Conservation (phyloP, 2,113 vertebrate species). For the Cinclus cinclus region DNA sequence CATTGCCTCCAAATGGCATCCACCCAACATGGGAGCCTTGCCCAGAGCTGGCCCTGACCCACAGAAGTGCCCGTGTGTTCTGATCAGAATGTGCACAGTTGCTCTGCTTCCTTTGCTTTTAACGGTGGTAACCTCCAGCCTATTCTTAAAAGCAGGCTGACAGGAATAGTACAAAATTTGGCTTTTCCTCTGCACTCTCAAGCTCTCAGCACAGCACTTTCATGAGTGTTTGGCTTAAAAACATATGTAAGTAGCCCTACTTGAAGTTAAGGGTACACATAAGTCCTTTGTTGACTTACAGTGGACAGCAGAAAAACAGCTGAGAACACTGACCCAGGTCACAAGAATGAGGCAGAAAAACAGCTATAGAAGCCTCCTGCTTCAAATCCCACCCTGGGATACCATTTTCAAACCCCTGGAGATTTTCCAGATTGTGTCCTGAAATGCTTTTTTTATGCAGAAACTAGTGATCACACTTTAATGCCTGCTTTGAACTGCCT, state of each 20-base stretch:
- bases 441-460: not conserved
- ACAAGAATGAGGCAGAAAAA: slow-evolving; percentile 10
- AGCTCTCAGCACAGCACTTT: not conserved
- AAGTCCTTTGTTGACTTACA: slow-evolving; percentile 41
- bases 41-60: not conserved
- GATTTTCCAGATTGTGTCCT: not conserved
- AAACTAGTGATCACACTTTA: not conserved
- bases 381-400: not conserved
- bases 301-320: slow-evolving; percentile 9
- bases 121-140: not conserved
- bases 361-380: not conserved
- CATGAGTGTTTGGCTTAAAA: not conserved
- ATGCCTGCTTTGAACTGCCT: not conserved
- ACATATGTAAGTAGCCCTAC: not conserved
- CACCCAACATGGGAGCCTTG: not conserved
- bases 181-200: not conserved
- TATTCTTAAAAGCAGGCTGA: not conserved
- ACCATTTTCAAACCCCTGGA: not conserved
- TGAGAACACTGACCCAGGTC: slow-evolving; percentile 31
- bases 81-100: not conserved
- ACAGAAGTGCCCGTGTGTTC: fast-evolving
- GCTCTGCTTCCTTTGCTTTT: not conserved
- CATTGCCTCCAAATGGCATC: not conserved
- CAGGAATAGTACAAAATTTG: not conserved
- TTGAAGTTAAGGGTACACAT: slow-evolving; percentile 31